phyloP scores from a whole-genome alignment of 2,888 invertebrate species.

The Podotricha telesiphe region DNA sequence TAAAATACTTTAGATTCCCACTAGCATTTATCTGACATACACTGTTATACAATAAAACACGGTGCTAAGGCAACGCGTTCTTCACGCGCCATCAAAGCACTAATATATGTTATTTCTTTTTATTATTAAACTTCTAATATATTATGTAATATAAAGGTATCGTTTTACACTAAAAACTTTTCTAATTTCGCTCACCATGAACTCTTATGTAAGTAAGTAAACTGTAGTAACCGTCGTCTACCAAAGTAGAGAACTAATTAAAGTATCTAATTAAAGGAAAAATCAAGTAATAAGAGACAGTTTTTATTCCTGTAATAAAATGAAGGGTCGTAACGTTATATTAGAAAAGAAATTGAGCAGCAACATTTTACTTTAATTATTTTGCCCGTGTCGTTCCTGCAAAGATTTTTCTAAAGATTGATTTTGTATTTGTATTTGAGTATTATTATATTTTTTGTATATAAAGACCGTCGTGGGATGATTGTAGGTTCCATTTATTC shows the following conservation, averaged over 20 bases:
- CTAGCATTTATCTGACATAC: no score
- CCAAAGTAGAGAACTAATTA: conserved; percentile 39
- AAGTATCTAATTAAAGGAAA: conserved; percentile 40
- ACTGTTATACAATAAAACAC: no score
- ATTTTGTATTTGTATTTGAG: no score
- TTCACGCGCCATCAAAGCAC: no score
- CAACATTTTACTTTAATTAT: conserved; percentile 5
- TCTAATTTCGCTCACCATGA: conserved; percentile 38
- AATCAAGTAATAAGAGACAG: conserved; percentile 21
- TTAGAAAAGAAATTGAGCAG: conserved; percentile 4
- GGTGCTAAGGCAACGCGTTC: no score
- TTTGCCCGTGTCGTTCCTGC: neutral
- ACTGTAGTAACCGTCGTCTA: conserved; percentile 35
- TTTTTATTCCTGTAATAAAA: conserved; percentile 38
- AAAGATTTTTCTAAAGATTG: neutral
- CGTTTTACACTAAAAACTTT: conserved; percentile 33
- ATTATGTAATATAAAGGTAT: conserved; percentile 19
- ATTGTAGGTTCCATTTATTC: no score
- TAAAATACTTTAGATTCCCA: no score
- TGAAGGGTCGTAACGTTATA: conserved; percentile 4
- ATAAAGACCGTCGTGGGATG: no score
- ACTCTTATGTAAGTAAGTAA: conserved; percentile 33
- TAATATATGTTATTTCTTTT: neutral
- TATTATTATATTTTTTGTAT: no score
- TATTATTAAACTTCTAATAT: neutral